Evolutionary conservation across 2,113 vertebrate genomes (phyloP).

Genomic region (Numida meleagris): DNA sequence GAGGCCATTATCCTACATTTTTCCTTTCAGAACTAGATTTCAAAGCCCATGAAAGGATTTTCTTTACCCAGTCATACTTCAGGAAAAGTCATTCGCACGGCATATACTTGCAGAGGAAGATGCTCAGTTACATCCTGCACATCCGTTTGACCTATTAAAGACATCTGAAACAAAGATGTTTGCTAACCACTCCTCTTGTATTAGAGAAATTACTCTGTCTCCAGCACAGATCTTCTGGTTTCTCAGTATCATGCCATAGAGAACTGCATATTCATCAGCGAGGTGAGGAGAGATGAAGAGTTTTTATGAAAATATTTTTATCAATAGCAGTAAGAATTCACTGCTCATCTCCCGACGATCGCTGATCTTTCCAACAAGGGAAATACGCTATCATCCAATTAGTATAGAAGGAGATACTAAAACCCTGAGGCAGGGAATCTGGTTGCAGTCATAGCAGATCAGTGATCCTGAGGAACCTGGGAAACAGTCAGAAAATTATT

Average conservation of each 20-base stretch:
- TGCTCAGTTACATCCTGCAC: background rate
- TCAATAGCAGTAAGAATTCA: background rate
- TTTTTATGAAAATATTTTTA: slow-evolving; percentile 9
- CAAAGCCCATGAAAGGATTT: background rate
- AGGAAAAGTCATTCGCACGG: background rate
- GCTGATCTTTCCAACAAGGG: background rate
- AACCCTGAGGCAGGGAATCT: background rate
- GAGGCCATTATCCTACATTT: background rate
- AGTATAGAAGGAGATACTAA: background rate
- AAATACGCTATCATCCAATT: background rate
- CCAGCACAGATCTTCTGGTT: background rate
- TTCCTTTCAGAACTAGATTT: background rate
- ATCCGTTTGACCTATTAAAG: background rate
- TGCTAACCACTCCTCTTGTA: background rate
- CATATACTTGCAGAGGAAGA: background rate
- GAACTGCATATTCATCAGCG: slow-evolving; percentile 11
- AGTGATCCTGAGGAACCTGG: background rate
- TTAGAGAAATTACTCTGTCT: slow-evolving; percentile 14
- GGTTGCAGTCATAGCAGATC: background rate
- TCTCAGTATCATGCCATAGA: background rate
- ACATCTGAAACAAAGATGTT: background rate
- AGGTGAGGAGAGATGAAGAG: background rate
- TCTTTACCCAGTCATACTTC: background rate
- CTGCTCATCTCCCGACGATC: background rate
- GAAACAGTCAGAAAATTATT: background rate